A percentile compares a stretch with the other conserved stretches of the same genome.
Evolutionary conservation across 2,797 vertebrate species (phyloP).

Genomic region (Protonibea diacanthus): DNA sequence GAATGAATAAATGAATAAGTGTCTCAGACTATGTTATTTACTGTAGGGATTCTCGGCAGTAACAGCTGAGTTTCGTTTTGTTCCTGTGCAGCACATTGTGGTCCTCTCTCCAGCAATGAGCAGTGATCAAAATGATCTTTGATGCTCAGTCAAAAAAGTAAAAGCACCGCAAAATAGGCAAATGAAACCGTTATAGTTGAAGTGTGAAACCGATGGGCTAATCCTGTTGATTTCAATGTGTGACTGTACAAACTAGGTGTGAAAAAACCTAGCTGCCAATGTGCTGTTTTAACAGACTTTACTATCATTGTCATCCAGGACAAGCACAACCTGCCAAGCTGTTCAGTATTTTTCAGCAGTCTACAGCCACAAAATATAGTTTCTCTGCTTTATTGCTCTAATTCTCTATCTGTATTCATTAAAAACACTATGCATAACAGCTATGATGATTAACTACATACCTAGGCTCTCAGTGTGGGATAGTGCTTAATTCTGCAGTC

Average conservation of each 20-base stretch:
- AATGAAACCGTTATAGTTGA: neutral
- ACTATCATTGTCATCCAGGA: constrained; percentile 47
- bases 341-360: constrained; percentile 24
- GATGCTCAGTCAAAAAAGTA: neutral
- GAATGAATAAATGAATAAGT: constrained; percentile 26
- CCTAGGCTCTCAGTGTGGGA: neutral
- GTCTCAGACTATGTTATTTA: neutral
- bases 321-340: constrained; percentile 30
- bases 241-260: constrained; percentile 26
- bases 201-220: constrained; percentile 38
- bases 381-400: constrained; percentile 9
- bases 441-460: constrained; percentile 25
- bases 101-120: neutral
- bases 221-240: constrained; percentile 46
- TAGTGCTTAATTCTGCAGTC: constrained; percentile 16
- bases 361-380: constrained; percentile 7
- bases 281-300: constrained; percentile 43
- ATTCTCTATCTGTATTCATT: constrained; percentile 2
- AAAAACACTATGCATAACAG: neutral
- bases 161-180: constrained; percentile 17
- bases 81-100: neutral
- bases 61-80: neutral
- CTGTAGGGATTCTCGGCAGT: constrained; percentile 7
- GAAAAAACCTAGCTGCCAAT: constrained; percentile 27
- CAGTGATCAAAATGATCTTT: constrained; percentile 6